Base-by-base conservation (phyloP, 64 coral and sea anemone species). In the Anthopleura sola region DNA sequence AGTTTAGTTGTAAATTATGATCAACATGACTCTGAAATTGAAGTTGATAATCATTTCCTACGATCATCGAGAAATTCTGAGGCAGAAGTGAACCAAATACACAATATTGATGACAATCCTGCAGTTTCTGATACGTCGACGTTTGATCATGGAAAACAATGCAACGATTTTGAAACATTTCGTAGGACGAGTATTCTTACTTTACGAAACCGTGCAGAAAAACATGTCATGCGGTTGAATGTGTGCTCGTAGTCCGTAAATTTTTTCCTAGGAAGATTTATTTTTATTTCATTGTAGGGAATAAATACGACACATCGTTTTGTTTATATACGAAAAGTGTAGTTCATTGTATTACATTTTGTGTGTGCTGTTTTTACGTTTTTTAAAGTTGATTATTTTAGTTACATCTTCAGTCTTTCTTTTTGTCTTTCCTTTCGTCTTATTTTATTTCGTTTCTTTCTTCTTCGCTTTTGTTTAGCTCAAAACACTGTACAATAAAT, bases 111-210 rank as follows among this genome's bases (percentile, higher is more conserved):
- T 20, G 76, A 79, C 33, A 81, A 1, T 14, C 17, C 38, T 53
- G 78, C 7, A 17, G 38, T 21, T 46, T n/a, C 11, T 19, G 37
- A 21, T 14, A 71, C 66, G 10, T 34, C 66, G 13, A 28, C 24
- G 2, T 34, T 32, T 71, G 29, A 71, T 0, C 16, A 16, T 34
- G 66, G 13, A 32, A 71, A 34, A 31, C 66, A 71, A 29, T 34
- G 66, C 66, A 49, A 54, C 18, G 55, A 83, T 56, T 97, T 92
- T 90, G 87, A 84, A 33, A 97, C 86, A 36, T 97, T 97, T 90
- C 94, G 94, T 17, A 92, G 86, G 23, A 92, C 94, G 19, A 97
- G 94, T 78, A 97, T 97, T 84, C 85, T 87, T 29, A 86, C 87
- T 57, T 71, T 97, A 32, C 90, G 94, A 87, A 89, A 85, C 29